phyloP scores from a whole-genome alignment of 2,113 vertebrate species.

The Vimba vimba region DNA sequence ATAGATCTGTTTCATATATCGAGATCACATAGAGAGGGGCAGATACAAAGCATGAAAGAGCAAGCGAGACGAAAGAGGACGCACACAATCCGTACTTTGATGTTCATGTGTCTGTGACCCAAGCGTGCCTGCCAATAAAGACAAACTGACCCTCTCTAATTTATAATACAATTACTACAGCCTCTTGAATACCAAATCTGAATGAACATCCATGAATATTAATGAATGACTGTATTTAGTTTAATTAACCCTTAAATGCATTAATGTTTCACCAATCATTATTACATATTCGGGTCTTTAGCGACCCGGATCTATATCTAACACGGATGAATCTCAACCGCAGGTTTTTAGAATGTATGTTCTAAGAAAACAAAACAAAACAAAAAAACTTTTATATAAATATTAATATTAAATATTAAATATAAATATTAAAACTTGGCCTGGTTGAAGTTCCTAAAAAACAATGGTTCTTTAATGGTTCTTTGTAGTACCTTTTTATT shows the following conservation, averaged over 20 bases:
- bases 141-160: constrained; percentile 12
- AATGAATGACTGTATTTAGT: not conserved
- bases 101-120: constrained; percentile 11
- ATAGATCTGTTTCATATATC: not conserved
- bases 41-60: constrained; percentile 11
- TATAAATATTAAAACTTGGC: not conserved
- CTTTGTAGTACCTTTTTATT: not conserved
- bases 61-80: not conserved
- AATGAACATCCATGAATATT: not conserved
- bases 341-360: not conserved
- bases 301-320: too few relatives aligned
- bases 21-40: not conserved
- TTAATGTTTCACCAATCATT: too few relatives aligned
- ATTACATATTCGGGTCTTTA: too few relatives aligned
- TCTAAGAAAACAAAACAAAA: not conserved
- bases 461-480: not conserved
- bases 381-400: too few relatives aligned
- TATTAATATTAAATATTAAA: too few relatives aligned
- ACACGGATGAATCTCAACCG: too few relatives aligned
- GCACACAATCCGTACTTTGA: not conserved
- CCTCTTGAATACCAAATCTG: not conserved
- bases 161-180: not conserved
- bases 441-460: not conserved
- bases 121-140: constrained; percentile 19
- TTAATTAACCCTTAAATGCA: too few relatives aligned